phyloP scores from a whole-genome alignment of 2,888 invertebrate genomes.

The Germaria angustata region DNA sequence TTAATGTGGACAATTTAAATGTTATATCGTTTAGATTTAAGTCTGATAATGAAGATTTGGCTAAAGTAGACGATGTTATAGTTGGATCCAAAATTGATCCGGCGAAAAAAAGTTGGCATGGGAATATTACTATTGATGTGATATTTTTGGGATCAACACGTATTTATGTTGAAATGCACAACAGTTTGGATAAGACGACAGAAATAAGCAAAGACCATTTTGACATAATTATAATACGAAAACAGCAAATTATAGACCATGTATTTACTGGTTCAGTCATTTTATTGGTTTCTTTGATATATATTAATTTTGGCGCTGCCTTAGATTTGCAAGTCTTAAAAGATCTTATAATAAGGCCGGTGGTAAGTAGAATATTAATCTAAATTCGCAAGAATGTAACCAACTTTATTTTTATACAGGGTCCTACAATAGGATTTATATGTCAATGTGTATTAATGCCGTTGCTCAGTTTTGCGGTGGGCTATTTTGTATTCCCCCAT shows the following conservation, averaged over 20 bases:
- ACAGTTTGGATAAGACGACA: slow-evolving; percentile 70
- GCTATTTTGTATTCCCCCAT: slow-evolving; percentile 86
- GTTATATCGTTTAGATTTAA: slow-evolving; percentile 69
- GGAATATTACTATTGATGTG: slow-evolving; percentile 71
- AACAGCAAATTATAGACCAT: slow-evolving; percentile 85
- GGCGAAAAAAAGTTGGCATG: slow-evolving; percentile 71
- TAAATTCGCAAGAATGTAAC: not conserved
- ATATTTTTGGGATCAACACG: slow-evolving; percentile 77
- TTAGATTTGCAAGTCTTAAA: slow-evolving; percentile 83
- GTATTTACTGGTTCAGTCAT: slow-evolving; percentile 89
- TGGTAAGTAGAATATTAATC: slow-evolving; percentile 73
- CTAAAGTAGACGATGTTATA: slow-evolving; percentile 70
- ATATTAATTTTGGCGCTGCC: slow-evolving; percentile 95
- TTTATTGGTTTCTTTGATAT: slow-evolving; percentile 88
- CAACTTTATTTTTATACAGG: slow-evolving; percentile 25
- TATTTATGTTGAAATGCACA: slow-evolving; percentile 72
- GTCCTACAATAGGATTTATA: slow-evolving; percentile 84
- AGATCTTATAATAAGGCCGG: slow-evolving; percentile 81
- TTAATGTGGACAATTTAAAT: slow-evolving; percentile 62
- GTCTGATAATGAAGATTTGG: slow-evolving; percentile 71
- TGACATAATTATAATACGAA: slow-evolving; percentile 83
- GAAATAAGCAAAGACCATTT: slow-evolving; percentile 71
- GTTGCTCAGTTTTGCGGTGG: slow-evolving; percentile 88
- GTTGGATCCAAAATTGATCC: slow-evolving; percentile 65
- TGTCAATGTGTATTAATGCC: slow-evolving; percentile 93